Conservation (phyloP, 2,113 vertebrate genomes). For the Terrapene triunguis region DNA sequence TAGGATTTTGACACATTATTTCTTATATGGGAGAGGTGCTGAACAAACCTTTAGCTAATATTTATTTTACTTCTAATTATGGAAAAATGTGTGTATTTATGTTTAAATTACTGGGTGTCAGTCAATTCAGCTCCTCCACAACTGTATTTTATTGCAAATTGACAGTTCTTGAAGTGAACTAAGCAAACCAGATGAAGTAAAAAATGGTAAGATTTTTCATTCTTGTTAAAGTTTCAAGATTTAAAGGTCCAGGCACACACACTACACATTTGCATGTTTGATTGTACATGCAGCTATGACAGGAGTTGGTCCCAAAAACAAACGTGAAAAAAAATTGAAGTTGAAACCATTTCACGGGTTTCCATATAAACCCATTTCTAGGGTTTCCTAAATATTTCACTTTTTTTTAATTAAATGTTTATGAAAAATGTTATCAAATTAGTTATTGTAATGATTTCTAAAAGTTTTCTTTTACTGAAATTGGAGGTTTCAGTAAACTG, state of each 20-base stretch:
- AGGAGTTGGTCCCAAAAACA: background rate
- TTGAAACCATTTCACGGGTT: background rate
- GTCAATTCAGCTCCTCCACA: background rate
- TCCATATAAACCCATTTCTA: background rate
- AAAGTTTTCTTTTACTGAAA: background rate
- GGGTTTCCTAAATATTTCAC: background rate
- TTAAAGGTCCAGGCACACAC: background rate
- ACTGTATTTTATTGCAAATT: background rate
- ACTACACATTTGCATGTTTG: background rate
- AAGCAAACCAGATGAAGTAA: background rate
- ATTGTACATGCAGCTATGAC: background rate
- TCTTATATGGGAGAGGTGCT: background rate
- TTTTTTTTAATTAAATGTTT: background rate
- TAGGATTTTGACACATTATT: constrained; percentile 9
- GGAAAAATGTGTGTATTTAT: background rate
- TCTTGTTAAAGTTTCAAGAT: background rate
- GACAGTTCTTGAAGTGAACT: background rate
- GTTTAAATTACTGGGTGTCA: background rate
- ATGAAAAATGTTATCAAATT: background rate
- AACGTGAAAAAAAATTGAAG: too few species aligned
- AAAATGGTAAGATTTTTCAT: background rate
- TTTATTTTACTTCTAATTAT: constrained; percentile 25
- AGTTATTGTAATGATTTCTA: background rate
- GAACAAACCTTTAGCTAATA: background rate
- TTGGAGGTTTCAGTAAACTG: background rate